Conservation (phyloP, 2,113 vertebrate species). For the Silurus asotus region DNA sequence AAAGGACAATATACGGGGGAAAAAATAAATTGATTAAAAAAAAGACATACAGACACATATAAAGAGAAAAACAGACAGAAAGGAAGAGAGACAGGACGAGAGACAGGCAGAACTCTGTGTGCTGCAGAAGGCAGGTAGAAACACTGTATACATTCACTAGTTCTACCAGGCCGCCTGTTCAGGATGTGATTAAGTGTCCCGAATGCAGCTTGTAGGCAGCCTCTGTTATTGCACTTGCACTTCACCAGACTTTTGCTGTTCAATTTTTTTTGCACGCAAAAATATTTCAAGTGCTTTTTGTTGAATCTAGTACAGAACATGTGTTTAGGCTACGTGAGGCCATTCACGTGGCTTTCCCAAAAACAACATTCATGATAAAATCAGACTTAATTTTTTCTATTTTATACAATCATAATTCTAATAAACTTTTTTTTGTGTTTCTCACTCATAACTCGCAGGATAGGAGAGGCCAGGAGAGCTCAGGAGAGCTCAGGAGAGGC, state of each 20-base stretch:
- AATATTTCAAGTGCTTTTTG: constrained; percentile 18
- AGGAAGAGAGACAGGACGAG: not conserved
- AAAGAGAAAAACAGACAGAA: not conserved
- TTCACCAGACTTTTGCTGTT: constrained; percentile 31
- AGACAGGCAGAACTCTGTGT: not conserved
- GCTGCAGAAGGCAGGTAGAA: constrained; percentile 65
- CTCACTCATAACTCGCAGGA: not conserved
- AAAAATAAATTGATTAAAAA: not conserved
- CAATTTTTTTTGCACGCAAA: not conserved
- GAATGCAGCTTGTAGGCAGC: constrained; percentile 3
- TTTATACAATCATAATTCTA: constrained; percentile 10
- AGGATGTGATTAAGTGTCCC: constrained; percentile 53
- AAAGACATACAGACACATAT: not conserved
- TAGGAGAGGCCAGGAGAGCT: not conserved
- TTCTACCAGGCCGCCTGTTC: constrained; percentile 62
- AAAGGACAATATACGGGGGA: not conserved
- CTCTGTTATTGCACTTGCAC: constrained; percentile 25
- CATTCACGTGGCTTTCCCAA: not conserved
- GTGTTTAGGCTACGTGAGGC: not conserved
- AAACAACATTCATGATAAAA: not conserved
- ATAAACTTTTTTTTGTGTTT: not conserved
- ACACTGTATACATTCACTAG: constrained; percentile 75
- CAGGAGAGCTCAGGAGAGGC: too few species aligned
- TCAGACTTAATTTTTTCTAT: not conserved
- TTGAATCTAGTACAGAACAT: constrained; percentile 6